Evolutionary conservation across 53 echinoderm and acorn worm genomes (phyloP).

Genomic region (Apostichopus leukothele): DNA sequence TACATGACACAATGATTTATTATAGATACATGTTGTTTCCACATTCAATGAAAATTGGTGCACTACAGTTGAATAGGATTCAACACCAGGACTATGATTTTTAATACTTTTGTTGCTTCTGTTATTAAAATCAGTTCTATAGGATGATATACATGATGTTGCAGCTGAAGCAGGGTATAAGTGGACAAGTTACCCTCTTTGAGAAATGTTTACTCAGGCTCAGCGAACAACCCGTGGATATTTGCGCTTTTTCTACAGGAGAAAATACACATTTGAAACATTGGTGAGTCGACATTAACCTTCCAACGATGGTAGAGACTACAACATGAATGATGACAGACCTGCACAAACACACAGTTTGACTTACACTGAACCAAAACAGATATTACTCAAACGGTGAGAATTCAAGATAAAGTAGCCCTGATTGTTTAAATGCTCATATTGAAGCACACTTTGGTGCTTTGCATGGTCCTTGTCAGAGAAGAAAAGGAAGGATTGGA

Average conservation of each 20-base stretch:
- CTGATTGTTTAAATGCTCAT: no score
- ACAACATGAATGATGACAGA: neutral
- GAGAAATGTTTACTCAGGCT: constrained; percentile 20
- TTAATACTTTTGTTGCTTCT: neutral
- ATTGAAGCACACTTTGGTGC: neutral
- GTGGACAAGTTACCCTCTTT: constrained; percentile 43
- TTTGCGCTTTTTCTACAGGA: constrained; percentile 40
- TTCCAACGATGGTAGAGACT: neutral
- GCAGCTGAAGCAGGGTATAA: constrained; percentile 43
- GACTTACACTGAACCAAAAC: no score
- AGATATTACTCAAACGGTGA: no score
- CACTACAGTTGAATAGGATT: neutral
- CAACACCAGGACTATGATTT: constrained; percentile 23
- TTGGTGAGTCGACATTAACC: neutral
- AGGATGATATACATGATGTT: constrained; percentile 5
- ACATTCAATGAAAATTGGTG: neutral
- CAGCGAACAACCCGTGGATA: constrained; percentile 34
- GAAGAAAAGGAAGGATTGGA: neutral
- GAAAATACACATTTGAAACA: constrained; percentile 30
- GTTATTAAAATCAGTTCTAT: neutral
- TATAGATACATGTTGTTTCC: neutral
- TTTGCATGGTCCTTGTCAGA: neutral
- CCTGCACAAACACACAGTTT: no score
- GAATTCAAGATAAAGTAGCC: no score
- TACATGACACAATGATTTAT: neutral